Evolutionary conservation across 2,113 vertebrate genomes (phyloP), one percentile per base, ranked within the genome.

Genomic region (Phaethon lepturus): DNA sequence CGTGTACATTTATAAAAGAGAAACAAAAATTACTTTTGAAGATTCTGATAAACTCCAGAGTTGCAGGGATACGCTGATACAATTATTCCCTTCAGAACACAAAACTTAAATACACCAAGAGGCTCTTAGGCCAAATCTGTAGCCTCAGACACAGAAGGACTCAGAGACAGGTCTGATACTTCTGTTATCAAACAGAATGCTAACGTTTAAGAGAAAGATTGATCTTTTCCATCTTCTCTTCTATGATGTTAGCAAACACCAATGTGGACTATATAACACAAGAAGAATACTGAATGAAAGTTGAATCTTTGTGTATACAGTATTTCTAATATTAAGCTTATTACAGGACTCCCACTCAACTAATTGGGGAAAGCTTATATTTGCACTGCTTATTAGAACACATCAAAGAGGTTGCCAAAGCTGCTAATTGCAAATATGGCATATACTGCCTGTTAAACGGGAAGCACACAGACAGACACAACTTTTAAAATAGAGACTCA

Each of bases 401-500:
- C 90, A 86, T 67, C 95, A 80, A 76, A 71, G 45, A 92, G 85
- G 91, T 69, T 97, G 96, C 96, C 96, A 97, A 88, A 95, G 82
- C 95, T 93, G 96, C 92, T 97, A 97, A 97, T 93, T 97, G 96
- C 92, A 94, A 97, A 96, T 80, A 77, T 97, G 96, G 96, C 94
- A 96, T 79, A 80, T 59, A 93, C 86, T 96, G 96, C 96, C 95
- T 97, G 96, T 67, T 84, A 95, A 95, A 95, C 35, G 81, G 84
- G 91, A 96, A 96, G 68, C 95, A 84, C 96, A 53, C 90, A 97
- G 97, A 96, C 97, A 97, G 96, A 97, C 96, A 96, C 94, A 97
- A 95, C 93, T 97, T 97, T 93, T 95, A 97, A 97, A 97, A 97
- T 97, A 95, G 90, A 94, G 88, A 81, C 93, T 92, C 93, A 8